These are phyloP conservation scores for Pantherophis vulpinus DNA, from an alignment of 2,797 vertebrate genomes.

Conservation along the genomic window DNA sequence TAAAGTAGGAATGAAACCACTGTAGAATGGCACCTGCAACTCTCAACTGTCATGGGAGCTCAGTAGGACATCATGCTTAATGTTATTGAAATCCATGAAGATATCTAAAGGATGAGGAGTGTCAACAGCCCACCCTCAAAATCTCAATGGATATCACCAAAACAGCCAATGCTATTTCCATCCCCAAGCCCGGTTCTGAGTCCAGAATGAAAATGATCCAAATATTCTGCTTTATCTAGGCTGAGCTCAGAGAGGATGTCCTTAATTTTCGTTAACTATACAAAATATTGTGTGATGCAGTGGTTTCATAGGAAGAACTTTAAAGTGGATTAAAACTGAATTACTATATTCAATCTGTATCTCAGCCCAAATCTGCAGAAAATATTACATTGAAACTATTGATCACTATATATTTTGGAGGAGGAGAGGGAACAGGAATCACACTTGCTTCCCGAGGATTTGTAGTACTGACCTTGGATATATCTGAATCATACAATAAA, in stretches of 20 bases:
- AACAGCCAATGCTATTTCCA: not conserved
- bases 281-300: too few species aligned
- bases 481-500: not conserved
- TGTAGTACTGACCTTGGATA: not conserved
- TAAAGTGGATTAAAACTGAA: not conserved
- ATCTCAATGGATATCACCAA: not conserved
- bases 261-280: not conserved
- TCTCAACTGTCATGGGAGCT: not conserved
- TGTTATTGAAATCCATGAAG: not conserved
- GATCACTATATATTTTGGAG: not conserved
- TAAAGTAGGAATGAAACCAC: not conserved
- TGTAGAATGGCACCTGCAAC: not conserved
- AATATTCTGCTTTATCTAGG: not conserved
- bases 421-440: not conserved
- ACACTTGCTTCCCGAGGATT: not conserved
- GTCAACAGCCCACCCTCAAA: not conserved
- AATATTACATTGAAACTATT: not conserved
- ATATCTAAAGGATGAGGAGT: not conserved
- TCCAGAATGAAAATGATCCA: not conserved
- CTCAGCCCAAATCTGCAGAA: not conserved
- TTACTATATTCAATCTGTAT: not conserved
- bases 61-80: not conserved
- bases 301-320: not conserved
- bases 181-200: not conserved
- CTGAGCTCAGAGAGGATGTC: not conserved